A percentile compares a stretch with the other conserved stretches of the same genome.
These are phyloP conservation scores for Anguilla pacifica DNA, from an alignment of 2,797 vertebrate genomes.

Conservation along the genomic window DNA sequence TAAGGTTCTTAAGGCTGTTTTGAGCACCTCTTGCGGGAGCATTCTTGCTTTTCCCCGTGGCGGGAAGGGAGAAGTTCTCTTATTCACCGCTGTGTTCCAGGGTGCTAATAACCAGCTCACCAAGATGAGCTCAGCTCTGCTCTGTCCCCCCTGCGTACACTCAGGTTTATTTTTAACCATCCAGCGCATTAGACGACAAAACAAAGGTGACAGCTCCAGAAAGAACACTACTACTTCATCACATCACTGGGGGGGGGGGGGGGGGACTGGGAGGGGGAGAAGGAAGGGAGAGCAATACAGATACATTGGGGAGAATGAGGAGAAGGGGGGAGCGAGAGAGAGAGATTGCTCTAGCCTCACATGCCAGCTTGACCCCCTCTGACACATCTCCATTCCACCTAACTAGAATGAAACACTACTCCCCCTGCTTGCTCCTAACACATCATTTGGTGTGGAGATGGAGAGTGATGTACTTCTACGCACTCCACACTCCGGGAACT, in stretches of 20 bases:
- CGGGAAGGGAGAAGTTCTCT: background rate
- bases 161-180: slow-evolving; percentile 58
- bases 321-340: slow-evolving; percentile 21
- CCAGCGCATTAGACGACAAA: slow-evolving; percentile 50
- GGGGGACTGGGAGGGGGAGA: slow-evolving; percentile 37
- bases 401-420: slow-evolving; percentile 22
- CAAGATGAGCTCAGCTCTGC: background rate
- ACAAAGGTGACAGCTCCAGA: slow-evolving; percentile 54
- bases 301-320: background rate
- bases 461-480: slow-evolving; percentile 41
- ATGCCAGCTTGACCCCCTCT: slow-evolving; percentile 29
- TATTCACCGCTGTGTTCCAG: background rate
- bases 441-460: slow-evolving; percentile 23
- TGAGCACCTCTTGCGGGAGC: background rate
- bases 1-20: background rate
- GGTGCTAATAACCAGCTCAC: slow-evolving; percentile 31
- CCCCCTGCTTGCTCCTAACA: slow-evolving; percentile 10
- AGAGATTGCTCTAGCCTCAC: slow-evolving; percentile 33
- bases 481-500: slow-evolving; percentile 23
- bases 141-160: slow-evolving; percentile 32
- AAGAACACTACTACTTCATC: slow-evolving; percentile 55
- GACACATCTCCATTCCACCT: slow-evolving; percentile 48
- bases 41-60: background rate
- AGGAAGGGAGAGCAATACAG: slow-evolving; percentile 36
- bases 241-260: slow-evolving; percentile 42